phyloP scores from a whole-genome alignment of 2,113 vertebrate species.

The Malaclemys terrapin region DNA sequence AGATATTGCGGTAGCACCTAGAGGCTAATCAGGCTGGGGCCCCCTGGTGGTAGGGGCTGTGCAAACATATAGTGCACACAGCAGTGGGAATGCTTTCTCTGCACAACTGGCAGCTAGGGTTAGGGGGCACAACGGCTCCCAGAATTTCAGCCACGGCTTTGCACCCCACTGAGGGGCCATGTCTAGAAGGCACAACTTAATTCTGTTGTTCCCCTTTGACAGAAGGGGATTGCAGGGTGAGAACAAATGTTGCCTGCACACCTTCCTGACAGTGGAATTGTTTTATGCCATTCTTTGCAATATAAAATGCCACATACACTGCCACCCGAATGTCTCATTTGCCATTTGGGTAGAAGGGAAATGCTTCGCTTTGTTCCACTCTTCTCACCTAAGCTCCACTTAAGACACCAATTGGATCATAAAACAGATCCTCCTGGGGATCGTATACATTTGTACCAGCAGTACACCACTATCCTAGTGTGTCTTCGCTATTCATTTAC shows the following conservation, averaged over 20 bases:
- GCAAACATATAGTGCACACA: neutral
- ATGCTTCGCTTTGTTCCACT: neutral
- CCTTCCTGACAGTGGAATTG: neutral
- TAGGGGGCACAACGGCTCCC: neutral
- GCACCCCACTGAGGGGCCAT: neutral
- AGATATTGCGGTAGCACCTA: neutral
- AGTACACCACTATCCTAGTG: neutral
- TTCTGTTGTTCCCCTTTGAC: neutral
- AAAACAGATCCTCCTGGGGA: neutral
- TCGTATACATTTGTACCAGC: neutral
- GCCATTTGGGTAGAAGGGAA: neutral
- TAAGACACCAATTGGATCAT: neutral
- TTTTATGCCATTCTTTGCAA: neutral
- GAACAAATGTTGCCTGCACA: neutral
- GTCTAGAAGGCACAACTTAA: neutral
- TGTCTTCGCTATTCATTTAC: neutral
- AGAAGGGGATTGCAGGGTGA: neutral
- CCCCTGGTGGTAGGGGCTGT: neutral
- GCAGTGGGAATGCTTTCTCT: neutral
- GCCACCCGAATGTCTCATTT: neutral
- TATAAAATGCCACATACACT: neutral
- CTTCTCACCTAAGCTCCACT: accelerated
- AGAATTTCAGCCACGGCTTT: neutral
- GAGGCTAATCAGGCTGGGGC: neutral
- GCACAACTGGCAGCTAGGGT: neutral